Evolutionary conservation across 2,888 invertebrate species (phyloP), one percentile per base, ranked within the genome.

Genomic region (Polylopha cassiicola): DNA sequence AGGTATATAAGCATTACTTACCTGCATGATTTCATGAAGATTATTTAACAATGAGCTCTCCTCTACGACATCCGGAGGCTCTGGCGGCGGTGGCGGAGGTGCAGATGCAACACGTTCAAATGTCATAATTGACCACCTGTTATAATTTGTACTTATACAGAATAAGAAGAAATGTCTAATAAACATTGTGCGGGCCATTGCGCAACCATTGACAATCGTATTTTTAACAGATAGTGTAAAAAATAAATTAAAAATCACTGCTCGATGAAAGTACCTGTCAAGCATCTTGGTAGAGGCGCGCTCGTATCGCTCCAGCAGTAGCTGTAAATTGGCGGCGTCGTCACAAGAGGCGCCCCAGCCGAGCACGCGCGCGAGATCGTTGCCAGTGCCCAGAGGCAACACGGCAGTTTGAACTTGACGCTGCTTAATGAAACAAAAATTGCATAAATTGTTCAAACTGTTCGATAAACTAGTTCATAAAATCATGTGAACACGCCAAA

Each of bases 271-370:
- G n/a, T 56, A 91, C 91, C 98, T 92, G 74, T 98, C 98, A 31
- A 99, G 87, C 94, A 98, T 98, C 86, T 97, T 98, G 34, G 97
- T 97, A 65, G 97, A 94, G n/a, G 98, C 97, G 55, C 94, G 92
- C 77, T 98, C 98, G 72, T 98, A 96, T 51, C 95, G 92, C 69
- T 98, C 97, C 22, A 99, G 84, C 29, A 98, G 89, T 58, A 94
- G 93, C 5, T 97, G 95, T 29, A 98, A 87, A 69, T 97, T 95
- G 4, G 97, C 92, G 55, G 97, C 97, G 65, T 98, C 97, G 63
- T 98, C 98, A 66, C 97, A 98, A 6, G 95, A 94, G 4, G 96
- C 92, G 6, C 98, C 98, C 98, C 98, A 98, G 21, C 98, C 98
- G 9, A 97, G 81, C 3, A 98, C 98, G 4, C 98, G 88, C 0